phyloP scores from a whole-genome alignment of 2,888 invertebrate species.

The Rhodophaea formosa region DNA sequence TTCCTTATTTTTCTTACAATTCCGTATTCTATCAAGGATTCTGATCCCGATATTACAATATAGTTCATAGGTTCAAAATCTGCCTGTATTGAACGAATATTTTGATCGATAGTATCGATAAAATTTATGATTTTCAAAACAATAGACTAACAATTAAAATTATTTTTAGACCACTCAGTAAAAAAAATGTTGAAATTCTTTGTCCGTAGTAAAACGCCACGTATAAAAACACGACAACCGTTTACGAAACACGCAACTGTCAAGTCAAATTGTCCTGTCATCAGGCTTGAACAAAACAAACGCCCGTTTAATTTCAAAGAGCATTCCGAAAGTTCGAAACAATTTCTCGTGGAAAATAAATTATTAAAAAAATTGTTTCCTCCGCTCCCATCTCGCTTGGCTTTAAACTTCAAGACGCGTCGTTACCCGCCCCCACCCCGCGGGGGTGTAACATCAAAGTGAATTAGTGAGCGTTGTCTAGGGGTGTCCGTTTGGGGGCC shows the following conservation, averaged over 20 bases:
- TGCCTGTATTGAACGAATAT: too few species aligned
- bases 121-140: too few species aligned
- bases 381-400: constrained; percentile 63
- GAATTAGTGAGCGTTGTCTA: constrained; percentile 80
- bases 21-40: too few species aligned
- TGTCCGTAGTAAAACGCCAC: too few species aligned
- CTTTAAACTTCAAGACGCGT: constrained; percentile 74
- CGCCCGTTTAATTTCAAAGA: constrained; percentile 23
- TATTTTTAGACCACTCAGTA: too few species aligned
- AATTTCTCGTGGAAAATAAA: constrained; percentile 58
- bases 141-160: too few species aligned
- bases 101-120: too few species aligned
- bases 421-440: constrained; percentile 39
- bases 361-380: constrained; percentile 62
- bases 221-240: too few species aligned
- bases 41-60: too few species aligned
- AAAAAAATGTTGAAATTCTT: too few species aligned
- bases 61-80: too few species aligned
- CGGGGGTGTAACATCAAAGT: constrained; percentile 74
- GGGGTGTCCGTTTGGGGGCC: constrained; percentile 77
- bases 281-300: constrained; percentile 10
- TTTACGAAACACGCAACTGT: background rate
- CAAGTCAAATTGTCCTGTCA: constrained; percentile 15
- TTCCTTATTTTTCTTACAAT: too few species aligned
- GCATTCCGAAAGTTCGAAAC: constrained; percentile 44